Evolutionary conservation across 2,797 vertebrate genomes (phyloP).

Genomic region (Typhlichthys subterraneus): DNA sequence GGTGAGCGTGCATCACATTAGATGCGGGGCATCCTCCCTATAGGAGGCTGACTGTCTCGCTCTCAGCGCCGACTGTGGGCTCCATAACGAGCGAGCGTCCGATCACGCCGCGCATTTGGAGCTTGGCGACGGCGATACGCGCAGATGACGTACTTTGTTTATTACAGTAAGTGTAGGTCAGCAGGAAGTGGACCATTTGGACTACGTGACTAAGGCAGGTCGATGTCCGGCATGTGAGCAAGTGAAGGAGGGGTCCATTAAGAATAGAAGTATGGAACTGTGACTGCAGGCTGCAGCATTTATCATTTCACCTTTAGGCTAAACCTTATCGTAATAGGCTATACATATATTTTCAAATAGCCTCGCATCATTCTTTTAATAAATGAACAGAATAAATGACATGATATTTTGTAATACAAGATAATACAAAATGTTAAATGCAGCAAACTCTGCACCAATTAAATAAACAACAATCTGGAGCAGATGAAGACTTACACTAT

Average conservation of each 20-base stretch:
- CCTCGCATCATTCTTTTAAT: neutral
- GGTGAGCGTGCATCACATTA: conserved; percentile 61
- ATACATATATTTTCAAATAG: neutral
- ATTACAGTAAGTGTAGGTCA: conserved; percentile 46
- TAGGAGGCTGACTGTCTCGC: conserved; percentile 72
- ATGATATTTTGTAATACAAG: conserved; percentile 23
- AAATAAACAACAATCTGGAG: conserved; percentile 38
- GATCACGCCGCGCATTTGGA: conserved; percentile 37
- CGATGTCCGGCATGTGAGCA: neutral
- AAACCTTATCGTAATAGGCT: too few relatives aligned
- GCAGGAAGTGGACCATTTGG: conserved; percentile 63
- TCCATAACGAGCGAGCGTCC: conserved; percentile 35
- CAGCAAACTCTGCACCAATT: conserved; percentile 56
- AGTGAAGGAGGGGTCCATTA: conserved; percentile 26
- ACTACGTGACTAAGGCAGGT: conserved; percentile 56
- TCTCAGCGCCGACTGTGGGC: conserved; percentile 54
- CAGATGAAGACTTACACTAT: conserved; percentile 52
- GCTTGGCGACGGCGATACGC: neutral
- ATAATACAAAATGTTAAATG: conserved; percentile 32
- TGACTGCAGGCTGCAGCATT: too few relatives aligned
- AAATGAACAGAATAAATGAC: conserved; percentile 1
- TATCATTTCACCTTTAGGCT: neutral
- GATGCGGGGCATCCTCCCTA: conserved; percentile 30
- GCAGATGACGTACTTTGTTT: conserved; percentile 44
- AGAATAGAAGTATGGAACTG: conserved; percentile 1